Evolutionary conservation across 2,888 invertebrate species (phyloP).

Genomic region (Euzophera pinguis): DNA sequence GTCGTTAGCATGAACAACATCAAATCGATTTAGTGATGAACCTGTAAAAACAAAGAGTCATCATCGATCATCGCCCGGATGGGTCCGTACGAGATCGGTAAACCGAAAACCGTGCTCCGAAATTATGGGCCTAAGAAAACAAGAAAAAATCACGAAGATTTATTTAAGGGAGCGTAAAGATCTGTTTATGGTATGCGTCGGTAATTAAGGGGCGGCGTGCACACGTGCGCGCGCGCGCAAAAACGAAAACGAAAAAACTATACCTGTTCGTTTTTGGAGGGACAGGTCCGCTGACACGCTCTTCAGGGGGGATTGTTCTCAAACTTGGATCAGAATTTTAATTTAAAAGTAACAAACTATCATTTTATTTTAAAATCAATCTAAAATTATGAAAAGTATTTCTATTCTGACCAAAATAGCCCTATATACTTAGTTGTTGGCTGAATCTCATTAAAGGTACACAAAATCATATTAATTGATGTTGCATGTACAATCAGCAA

Average conservation of each 20-base stretch:
- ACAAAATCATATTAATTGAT: too few relatives aligned
- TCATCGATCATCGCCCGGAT: conserved; percentile 61
- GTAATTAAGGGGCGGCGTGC: conserved; percentile 77
- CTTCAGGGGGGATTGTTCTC: conserved; percentile 45
- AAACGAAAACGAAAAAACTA: conserved; percentile 70
- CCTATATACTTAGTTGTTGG: too few relatives aligned
- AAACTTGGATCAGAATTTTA: conserved; percentile 36
- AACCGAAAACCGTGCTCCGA: conserved; percentile 65
- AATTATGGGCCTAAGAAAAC: conserved; percentile 73
- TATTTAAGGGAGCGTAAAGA: conserved; percentile 80
- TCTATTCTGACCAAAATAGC: too few relatives aligned
- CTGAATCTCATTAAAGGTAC: too few relatives aligned
- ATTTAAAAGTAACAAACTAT: too few relatives aligned
- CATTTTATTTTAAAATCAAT: too few relatives aligned
- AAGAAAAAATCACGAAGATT: conserved; percentile 70
- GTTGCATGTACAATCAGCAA: too few relatives aligned
- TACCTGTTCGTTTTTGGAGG: conserved; percentile 69
- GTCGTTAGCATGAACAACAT: conserved; percentile 28
- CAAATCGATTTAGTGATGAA: conserved; percentile 53
- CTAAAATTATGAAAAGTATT: too few relatives aligned
- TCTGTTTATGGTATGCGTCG: conserved; percentile 80
- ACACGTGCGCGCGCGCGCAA: conserved; percentile 74
- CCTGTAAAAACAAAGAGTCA: conserved; percentile 70
- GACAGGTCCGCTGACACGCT: conserved; percentile 77
- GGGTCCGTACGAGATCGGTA: conserved; percentile 53